These are phyloP conservation scores for Trissoscelio sp. DNA, from an alignment of 2,888 invertebrate genomes.

Conservation along the genomic window DNA sequence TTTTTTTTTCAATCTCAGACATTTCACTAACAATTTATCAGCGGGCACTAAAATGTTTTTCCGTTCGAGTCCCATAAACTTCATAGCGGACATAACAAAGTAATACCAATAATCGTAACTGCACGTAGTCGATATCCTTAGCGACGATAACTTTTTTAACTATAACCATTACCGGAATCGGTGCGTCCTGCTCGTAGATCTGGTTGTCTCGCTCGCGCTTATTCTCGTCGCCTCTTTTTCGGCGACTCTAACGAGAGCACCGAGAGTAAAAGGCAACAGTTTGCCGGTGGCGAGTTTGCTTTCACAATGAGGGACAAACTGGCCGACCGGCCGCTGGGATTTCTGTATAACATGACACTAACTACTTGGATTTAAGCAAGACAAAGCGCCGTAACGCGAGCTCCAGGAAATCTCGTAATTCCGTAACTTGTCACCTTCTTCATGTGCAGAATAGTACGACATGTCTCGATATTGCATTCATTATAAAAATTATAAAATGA, in stretches of 20 bases:
- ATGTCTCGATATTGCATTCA: slow-evolving; percentile 6
- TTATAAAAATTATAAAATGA: too few relatives aligned
- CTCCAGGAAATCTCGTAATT: slow-evolving; percentile 76
- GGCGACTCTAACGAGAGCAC: slow-evolving; percentile 50
- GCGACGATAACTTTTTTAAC: slow-evolving; percentile 37
- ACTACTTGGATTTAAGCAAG: slow-evolving; percentile 77
- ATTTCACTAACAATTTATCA: too few relatives aligned
- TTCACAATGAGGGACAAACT: slow-evolving; percentile 65
- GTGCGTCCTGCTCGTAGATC: background rate
- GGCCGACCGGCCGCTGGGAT: slow-evolving; percentile 61
- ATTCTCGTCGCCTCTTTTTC: slow-evolving; percentile 30
- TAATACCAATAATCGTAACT: slow-evolving; percentile 23
- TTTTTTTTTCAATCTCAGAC: background rate
- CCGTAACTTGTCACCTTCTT: slow-evolving; percentile 60
- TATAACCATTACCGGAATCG: slow-evolving; percentile 36
- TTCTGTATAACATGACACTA: slow-evolving; percentile 76
- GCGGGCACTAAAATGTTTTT: too few relatives aligned
- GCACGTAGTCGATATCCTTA: slow-evolving; percentile 26
- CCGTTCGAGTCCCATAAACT: too few relatives aligned
- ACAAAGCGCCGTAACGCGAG: slow-evolving; percentile 79
- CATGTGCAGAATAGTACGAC: slow-evolving; percentile 38
- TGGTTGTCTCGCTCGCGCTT: slow-evolving; percentile 6
- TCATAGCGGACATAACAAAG: slow-evolving; percentile 6
- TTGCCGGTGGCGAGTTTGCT: slow-evolving; percentile 65
- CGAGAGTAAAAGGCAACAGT: slow-evolving; percentile 72